A percentile compares a stretch with the other conserved stretches of the same genome.
phyloP scores from a whole-genome alignment of 2,797 vertebrate species.

The Avahi laniger region DNA sequence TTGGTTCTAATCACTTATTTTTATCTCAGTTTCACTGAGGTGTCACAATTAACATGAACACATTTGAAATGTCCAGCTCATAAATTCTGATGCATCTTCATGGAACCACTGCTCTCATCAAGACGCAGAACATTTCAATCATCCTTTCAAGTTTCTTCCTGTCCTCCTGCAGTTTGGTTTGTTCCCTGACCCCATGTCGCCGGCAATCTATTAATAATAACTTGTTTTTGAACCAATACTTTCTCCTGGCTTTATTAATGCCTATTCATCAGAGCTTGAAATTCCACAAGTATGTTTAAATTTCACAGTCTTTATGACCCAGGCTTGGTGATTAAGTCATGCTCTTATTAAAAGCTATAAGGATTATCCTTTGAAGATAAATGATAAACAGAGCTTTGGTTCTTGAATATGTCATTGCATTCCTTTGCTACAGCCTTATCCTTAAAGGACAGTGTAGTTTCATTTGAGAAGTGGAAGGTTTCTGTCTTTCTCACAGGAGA shows the following conservation, averaged over 20 bases:
- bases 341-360: constrained; percentile 47
- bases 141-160: background rate
- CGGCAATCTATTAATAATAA: background rate
- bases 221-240: constrained; percentile 2
- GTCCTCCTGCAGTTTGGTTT: background rate
- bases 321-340: background rate
- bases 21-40: background rate
- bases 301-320: background rate
- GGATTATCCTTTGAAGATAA: constrained; percentile 29
- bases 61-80: background rate
- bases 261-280: background rate
- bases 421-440: background rate
- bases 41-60: background rate
- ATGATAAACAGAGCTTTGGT: constrained; percentile 19
- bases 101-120: background rate
- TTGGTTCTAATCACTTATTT: background rate
- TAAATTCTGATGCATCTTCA: background rate
- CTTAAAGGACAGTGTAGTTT: background rate
- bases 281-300: constrained; percentile 9
- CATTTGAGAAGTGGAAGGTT: background rate
- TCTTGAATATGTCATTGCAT: constrained; percentile 14
- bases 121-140: background rate
- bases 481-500: background rate
- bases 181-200: background rate
- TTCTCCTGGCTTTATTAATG: background rate